Conservation (phyloP, 2,797 vertebrate species). For the Smutsia gigantea region DNA sequence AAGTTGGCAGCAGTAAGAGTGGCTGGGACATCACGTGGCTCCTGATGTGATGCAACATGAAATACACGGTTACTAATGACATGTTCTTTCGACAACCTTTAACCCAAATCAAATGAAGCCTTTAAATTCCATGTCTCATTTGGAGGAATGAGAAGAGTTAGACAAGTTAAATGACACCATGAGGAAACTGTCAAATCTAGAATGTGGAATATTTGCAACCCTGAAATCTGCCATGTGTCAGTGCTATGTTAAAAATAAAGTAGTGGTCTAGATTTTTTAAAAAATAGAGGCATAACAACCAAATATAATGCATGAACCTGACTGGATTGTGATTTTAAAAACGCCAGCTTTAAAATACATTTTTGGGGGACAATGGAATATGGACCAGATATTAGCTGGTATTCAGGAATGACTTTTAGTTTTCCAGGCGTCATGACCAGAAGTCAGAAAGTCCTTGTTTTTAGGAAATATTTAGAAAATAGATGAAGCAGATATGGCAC, state of each 20-base stretch:
- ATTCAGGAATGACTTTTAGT: slow-evolving; percentile 6
- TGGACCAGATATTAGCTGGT: background rate
- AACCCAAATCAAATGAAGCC: background rate
- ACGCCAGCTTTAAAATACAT: background rate
- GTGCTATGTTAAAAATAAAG: background rate
- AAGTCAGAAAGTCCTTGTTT: background rate
- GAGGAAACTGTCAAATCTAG: background rate
- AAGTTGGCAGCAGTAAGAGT: background rate
- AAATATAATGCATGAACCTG: background rate
- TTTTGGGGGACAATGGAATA: background rate
- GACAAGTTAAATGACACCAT: background rate
- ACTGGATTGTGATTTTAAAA: background rate
- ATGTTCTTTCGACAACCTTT: background rate
- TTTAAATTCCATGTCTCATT: background rate
- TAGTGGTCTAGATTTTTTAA: background rate
- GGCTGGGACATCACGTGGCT: background rate
- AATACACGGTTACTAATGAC: background rate
- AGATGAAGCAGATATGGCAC: background rate
- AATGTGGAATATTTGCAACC: background rate
- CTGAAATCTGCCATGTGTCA: background rate
- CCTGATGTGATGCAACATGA: background rate
- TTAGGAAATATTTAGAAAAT: slow-evolving; percentile 11
- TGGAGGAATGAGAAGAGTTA: background rate
- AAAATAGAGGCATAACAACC: background rate
- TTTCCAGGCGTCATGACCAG: background rate